Percentiles rank a stretch among this genome's conserved stretches.
Conservation (phyloP, 53 echinoderm and acorn worm species). For the Crossaster papposus region DNA sequence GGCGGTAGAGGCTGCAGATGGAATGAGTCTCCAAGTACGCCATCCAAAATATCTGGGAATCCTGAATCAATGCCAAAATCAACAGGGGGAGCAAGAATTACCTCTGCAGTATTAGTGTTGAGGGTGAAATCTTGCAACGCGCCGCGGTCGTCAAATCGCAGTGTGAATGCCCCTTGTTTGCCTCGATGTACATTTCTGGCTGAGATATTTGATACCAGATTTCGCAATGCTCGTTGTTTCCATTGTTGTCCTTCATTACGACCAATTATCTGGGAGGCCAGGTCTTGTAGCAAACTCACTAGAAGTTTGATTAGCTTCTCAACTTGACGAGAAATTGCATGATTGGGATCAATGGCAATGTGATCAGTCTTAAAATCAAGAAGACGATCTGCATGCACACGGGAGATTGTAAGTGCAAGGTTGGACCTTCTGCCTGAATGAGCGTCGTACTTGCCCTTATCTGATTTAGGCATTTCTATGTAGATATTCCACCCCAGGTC, state of each 20-base stretch:
- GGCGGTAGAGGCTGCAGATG: constrained; percentile 1
- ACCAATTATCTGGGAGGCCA: not conserved
- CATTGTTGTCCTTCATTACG: not conserved
- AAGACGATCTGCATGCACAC: not conserved
- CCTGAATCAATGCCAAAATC: constrained; percentile 13
- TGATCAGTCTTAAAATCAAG: constrained; percentile 25
- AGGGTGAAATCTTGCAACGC: constrained; percentile 39
- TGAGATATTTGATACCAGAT: constrained; percentile 38
- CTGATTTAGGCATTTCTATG: constrained; percentile 8
- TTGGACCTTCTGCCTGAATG: constrained; percentile 31
- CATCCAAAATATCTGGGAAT: constrained; percentile 44
- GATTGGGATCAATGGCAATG: constrained; percentile 42
- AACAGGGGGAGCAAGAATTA: constrained; percentile 26
- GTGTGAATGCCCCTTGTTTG: constrained; percentile 35
- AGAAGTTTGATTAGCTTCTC: constrained; percentile 41
- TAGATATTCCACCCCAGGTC: constrained; percentile 5
- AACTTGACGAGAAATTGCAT: constrained; percentile 24
- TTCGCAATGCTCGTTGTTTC: not conserved
- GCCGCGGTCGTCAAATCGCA: constrained; percentile 29
- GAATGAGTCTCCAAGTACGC: not conserved
- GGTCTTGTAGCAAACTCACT: constrained; percentile 2
- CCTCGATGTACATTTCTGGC: constrained; percentile 31
- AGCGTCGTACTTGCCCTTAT: too few relatives aligned
- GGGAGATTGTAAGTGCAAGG: not conserved
- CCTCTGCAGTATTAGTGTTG: constrained; percentile 43